Conservation (phyloP, 2,113 vertebrate species). For the Passer montanus region DNA sequence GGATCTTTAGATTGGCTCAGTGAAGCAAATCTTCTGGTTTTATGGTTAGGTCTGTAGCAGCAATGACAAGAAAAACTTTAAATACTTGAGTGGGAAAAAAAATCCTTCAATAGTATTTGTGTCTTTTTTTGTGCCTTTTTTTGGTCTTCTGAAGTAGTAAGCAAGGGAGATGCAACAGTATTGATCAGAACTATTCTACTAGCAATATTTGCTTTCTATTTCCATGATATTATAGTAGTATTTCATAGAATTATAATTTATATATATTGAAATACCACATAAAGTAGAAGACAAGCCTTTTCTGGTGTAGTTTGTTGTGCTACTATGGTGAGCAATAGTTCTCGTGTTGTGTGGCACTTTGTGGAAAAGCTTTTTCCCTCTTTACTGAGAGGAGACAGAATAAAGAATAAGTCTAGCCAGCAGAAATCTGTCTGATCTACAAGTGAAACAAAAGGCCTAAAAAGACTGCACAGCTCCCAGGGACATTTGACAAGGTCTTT, state of each 20-base stretch:
- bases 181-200: not conserved
- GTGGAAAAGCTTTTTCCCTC: not conserved
- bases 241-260: not conserved
- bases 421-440: not conserved
- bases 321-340: not conserved
- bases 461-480: not conserved
- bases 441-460: not conserved
- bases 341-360: not conserved
- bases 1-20: slow-evolving; percentile 26
- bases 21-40: not conserved
- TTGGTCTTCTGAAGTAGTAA: not conserved
- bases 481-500: not conserved
- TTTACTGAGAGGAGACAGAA: not conserved
- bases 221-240: not conserved
- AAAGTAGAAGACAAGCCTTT: not conserved
- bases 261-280: not conserved
- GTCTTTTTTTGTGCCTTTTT: not conserved
- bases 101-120: not conserved
- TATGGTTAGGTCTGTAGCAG: not conserved
- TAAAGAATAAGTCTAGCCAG: not conserved
- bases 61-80: not conserved
- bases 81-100: not conserved
- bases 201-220: not conserved
- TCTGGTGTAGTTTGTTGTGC: not conserved
- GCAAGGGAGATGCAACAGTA: not conserved